Evolutionary conservation across 2,797 vertebrate genomes (phyloP), one percentile per base, ranked within the genome.

Genomic region (Spinus olivaceus): DNA sequence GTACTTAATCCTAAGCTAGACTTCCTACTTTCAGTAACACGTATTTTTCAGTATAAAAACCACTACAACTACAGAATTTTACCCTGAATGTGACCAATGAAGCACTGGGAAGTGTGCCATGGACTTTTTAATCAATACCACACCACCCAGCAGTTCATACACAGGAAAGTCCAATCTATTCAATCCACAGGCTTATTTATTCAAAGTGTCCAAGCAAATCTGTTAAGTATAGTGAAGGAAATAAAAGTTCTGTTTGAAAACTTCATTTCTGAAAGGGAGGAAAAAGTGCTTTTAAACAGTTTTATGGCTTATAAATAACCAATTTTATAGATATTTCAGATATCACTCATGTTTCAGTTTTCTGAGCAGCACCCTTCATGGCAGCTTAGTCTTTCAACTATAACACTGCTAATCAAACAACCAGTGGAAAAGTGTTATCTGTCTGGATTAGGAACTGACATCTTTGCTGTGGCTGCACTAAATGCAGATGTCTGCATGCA

Each of bases 61-160:
- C 63, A 80, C 19, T 57, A 64, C 53, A 92, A 7, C 70, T 73
- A 90, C 56, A 57, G 39, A 79, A 80, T 67, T 73, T 88, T 64
- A 86, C 14, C 19, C 53, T 46, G 39, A 67, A 33, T 86, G 41
- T 57, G 33, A 88, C 60, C 51, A 69, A 22, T 28, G 32, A 84
- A 82, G 67, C 28, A 76, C 51, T 82, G 67, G 88, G 80, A 94
- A 81, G 8, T 6, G 21, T 79, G 60, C 54, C 83, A 81, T 6
- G 41, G 61, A 27, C 41, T 90, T 93, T 91, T 93, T 81, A 95
- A 92, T 89, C 78, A 82, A 74, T 53, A 83, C 51, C 81, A 84
- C 53, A 77, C 23, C 37, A 95, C 5, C 41, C 41, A 81, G 42
- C 23, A 70, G 41, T 12, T 70, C 66, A 63, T 6, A 73, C 30